Conservation (phyloP, 2,797 vertebrate genomes). For the Pseudochirops cupreus region DNA sequence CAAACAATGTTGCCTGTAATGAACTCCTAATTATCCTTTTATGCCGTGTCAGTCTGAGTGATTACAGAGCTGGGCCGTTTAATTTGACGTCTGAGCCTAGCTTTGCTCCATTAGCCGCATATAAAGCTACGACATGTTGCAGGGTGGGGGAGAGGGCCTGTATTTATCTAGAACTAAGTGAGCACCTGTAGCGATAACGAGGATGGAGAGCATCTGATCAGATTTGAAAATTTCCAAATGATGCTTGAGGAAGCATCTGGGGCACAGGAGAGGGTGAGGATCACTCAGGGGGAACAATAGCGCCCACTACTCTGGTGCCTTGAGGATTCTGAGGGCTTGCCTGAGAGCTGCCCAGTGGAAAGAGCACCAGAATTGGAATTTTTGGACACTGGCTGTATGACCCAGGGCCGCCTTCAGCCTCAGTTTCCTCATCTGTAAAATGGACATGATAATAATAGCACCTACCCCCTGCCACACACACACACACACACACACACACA, state of each 20-base stretch:
- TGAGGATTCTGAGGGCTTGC: not conserved
- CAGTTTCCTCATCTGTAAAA: no score
- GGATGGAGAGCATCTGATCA: constrained; percentile 68
- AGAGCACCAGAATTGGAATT: not conserved
- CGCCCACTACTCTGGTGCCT: not conserved
- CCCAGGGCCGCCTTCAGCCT: not conserved
- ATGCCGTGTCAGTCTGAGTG: constrained; percentile 91
- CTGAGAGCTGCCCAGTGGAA: not conserved
- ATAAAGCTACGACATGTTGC: constrained; percentile 87
- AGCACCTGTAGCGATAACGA: constrained; percentile 84
- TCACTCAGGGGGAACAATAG: not conserved
- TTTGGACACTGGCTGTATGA: not conserved
- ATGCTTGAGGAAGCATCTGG: constrained; percentile 53
- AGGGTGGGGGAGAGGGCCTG: constrained; percentile 58
- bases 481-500: no score
- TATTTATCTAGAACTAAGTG: constrained; percentile 83
- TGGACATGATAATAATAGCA: not conserved
- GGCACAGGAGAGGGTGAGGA: constrained; percentile 4
- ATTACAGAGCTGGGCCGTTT: constrained; percentile 89
- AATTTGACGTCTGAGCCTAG: constrained; percentile 91
- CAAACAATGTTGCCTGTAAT: constrained; percentile 94
- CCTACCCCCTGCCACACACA: no score
- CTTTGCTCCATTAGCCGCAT: constrained; percentile 91
- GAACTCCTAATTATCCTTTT: constrained; percentile 95
- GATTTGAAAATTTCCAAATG: constrained; percentile 53